Percentiles rank a stretch among this genome's conserved stretches.
phyloP scores from a whole-genome alignment of 2,888 invertebrate species.

The Ennomos erosarius region DNA sequence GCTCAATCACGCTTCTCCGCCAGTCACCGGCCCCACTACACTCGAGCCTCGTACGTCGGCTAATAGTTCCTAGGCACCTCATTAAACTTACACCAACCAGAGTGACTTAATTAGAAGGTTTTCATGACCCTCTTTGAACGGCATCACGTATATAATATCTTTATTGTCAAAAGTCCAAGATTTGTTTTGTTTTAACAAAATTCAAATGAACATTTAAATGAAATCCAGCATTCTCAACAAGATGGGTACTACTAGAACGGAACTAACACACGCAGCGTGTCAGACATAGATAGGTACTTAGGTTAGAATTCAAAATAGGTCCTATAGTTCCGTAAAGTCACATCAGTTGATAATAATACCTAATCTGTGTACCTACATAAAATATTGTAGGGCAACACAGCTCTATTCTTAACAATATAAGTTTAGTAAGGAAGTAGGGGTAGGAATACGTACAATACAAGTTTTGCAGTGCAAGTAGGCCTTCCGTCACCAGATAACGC shows the following conservation, averaged over 20 bases:
- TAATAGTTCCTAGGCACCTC: constrained; percentile 51
- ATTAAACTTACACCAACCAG: constrained; percentile 44
- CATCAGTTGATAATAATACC: no score
- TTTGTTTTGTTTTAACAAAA: no score
- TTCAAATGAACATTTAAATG: no score
- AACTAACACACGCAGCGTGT: no score
- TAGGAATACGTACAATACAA: constrained; percentile 17
- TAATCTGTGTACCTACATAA: not conserved
- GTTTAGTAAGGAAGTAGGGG: constrained; percentile 19
- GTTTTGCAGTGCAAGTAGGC: constrained; percentile 38
- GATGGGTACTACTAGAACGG: no score
- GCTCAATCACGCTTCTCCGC: constrained; percentile 53
- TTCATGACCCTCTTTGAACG: constrained; percentile 15
- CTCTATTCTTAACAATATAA: not conserved
- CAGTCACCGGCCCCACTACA: constrained; percentile 57
- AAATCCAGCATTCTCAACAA: no score
- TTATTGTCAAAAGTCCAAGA: no score
- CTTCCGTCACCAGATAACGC: constrained; percentile 37
- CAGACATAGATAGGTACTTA: no score
- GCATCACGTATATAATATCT: no score
- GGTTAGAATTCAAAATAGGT: no score
- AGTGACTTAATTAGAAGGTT: constrained; percentile 36
- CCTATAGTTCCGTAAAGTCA: no score
- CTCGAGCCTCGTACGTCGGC: constrained; percentile 41
- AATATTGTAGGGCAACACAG: not conserved